A percentile compares a stretch with the other conserved stretches of the same genome.
phyloP scores from a whole-genome alignment of 2,888 invertebrate genomes.

The Lasioglossum pauxillum region DNA sequence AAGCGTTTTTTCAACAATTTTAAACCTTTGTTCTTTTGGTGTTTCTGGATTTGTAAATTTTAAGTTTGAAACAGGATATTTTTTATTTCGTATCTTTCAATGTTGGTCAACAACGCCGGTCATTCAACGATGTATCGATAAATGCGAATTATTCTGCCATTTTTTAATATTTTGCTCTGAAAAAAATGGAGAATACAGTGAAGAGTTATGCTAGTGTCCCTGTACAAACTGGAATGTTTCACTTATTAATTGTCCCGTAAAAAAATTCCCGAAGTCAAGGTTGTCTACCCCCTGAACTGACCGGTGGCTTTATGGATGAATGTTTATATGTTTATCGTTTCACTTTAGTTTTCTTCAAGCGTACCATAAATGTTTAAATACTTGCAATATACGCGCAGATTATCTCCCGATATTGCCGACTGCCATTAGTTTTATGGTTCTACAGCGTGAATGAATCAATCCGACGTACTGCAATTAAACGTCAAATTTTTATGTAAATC shows the following conservation, averaged over 20 bases:
- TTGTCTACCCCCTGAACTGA: background rate
- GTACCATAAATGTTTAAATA: background rate
- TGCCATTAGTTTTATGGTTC: background rate
- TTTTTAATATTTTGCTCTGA: background rate
- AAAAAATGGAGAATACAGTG: background rate
- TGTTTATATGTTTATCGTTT: background rate
- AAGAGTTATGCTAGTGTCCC: background rate
- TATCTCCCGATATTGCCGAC: background rate
- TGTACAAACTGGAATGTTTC: background rate
- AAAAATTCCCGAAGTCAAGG: background rate
- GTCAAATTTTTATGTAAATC: background rate
- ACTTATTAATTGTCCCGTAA: background rate
- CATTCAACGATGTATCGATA: background rate
- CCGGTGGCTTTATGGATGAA: background rate
- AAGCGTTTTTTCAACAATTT: background rate
- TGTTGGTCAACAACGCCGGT: background rate
- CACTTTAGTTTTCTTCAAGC: background rate
- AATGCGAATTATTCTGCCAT: background rate
- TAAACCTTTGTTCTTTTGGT: background rate
- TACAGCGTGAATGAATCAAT: background rate
- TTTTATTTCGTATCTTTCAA: background rate
- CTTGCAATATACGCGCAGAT: background rate
- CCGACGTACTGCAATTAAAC: background rate
- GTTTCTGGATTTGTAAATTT: background rate
- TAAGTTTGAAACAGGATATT: background rate